Conservation (phyloP, 2,113 vertebrate species). For the Colius striatus region DNA sequence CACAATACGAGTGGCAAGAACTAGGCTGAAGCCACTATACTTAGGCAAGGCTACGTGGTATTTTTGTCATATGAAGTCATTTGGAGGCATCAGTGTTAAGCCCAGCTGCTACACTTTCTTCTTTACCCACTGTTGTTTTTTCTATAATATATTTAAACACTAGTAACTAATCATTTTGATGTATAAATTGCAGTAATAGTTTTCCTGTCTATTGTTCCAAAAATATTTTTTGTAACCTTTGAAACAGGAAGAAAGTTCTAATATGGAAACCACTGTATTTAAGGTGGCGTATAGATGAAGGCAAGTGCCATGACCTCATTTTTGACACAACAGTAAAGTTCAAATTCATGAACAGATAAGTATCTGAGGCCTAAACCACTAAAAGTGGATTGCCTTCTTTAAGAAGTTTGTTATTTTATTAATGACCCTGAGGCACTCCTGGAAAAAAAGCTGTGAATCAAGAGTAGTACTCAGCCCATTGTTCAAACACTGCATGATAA, state of each 20-base stretch:
- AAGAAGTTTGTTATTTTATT: neutral
- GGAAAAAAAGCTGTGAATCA: neutral
- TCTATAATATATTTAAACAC: neutral
- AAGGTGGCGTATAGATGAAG: neutral
- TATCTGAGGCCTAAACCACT: neutral
- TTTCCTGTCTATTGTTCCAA: neutral
- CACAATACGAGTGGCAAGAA: neutral
- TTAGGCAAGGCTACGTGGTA: neutral
- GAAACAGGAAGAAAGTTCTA: neutral
- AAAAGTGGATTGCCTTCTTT: neutral
- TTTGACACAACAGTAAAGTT: neutral
- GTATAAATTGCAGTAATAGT: neutral
- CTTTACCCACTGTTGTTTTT: neutral
- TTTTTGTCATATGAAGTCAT: neutral
- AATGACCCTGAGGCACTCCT: neutral
- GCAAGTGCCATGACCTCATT: neutral
- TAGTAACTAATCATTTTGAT: neutral
- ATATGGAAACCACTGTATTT: neutral
- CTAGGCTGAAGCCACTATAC: neutral
- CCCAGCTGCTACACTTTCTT: neutral
- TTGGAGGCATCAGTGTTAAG: neutral
- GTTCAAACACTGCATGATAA: neutral
- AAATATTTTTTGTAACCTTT: neutral
- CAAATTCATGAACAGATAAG: neutral
- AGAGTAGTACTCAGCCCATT: neutral